Evolutionary conservation across 2,797 vertebrate genomes (phyloP).

Genomic region (Notamacropus eugenii): DNA sequence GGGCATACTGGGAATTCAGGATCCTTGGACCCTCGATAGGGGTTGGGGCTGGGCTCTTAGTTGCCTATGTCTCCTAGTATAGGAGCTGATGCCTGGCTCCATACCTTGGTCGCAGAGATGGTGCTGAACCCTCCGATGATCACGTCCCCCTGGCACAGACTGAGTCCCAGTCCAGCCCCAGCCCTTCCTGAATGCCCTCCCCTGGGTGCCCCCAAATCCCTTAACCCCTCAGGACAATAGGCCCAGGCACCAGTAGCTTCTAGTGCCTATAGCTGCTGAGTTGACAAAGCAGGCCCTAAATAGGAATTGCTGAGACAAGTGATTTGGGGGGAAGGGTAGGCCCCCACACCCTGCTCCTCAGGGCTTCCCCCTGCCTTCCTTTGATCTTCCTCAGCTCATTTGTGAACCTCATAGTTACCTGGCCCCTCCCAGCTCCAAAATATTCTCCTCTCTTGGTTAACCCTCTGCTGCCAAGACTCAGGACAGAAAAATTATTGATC

Average conservation of each 20-base stretch:
- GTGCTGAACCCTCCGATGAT: conserved; percentile 56
- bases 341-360: neutral
- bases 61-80: too few relatives aligned
- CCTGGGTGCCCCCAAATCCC: conserved; percentile 69
- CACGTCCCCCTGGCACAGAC: conserved; percentile 61
- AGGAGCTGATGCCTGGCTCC: neutral
- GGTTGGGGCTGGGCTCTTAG: neutral
- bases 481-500: neutral
- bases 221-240: conserved; percentile 76
- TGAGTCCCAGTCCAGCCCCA: conserved; percentile 57
- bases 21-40: too few relatives aligned
- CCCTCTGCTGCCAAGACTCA: neutral
- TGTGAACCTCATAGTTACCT: neutral
- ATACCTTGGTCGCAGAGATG: conserved; percentile 66
- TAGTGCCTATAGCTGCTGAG: conserved; percentile 66
- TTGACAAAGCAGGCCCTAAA: conserved; percentile 49
- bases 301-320: conserved; percentile 74
- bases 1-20: neutral
- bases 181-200: conserved; percentile 31
- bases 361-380: conserved; percentile 5
- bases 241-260: conserved; percentile 62
- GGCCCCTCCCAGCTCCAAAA: neutral
- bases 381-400: neutral
- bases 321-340: conserved; percentile 5
- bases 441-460: neutral